phyloP scores from a whole-genome alignment of 2,113 vertebrate species.

The Stigmatopora argus region DNA sequence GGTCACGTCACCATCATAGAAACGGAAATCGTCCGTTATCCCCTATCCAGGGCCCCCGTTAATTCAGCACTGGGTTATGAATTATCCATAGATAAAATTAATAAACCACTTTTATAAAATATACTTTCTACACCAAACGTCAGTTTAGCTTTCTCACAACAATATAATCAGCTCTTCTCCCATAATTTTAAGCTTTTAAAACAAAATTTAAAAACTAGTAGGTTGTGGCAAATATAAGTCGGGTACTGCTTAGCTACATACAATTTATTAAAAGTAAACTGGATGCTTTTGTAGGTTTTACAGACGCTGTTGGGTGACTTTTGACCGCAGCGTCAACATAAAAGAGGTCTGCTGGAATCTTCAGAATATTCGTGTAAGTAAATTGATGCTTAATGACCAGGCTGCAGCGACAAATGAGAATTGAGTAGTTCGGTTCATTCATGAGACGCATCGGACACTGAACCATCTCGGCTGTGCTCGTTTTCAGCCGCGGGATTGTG shows the following conservation, averaged over 20 bases:
- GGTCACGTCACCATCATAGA: too few relatives aligned
- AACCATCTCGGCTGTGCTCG: neutral
- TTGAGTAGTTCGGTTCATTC: neutral
- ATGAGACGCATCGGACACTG: neutral
- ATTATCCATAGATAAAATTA: too few relatives aligned
- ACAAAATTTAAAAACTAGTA: too few relatives aligned
- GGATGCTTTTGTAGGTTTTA: slow-evolving; percentile 74
- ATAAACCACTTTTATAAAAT: too few relatives aligned
- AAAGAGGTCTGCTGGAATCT: slow-evolving; percentile 92
- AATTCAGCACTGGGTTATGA: too few relatives aligned
- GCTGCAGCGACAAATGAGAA: neutral
- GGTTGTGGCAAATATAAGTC: neutral
- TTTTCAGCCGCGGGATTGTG: slow-evolving; percentile 82
- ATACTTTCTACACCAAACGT: too few relatives aligned
- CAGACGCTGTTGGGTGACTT: slow-evolving; percentile 86
- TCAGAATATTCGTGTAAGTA: slow-evolving; percentile 85
- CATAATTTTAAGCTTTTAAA: too few relatives aligned
- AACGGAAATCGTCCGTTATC: too few relatives aligned
- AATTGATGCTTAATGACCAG: neutral
- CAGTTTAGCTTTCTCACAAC: too few relatives aligned
- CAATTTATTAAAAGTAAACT: neutral
- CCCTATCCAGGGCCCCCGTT: too few relatives aligned
- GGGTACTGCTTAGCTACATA: neutral
- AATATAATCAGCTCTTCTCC: too few relatives aligned
- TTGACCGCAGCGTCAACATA: slow-evolving; percentile 86